phyloP scores from a whole-genome alignment of 37 sponge, comb jelly and placozoan genomes.

The Lycopodina hypogea region DNA sequence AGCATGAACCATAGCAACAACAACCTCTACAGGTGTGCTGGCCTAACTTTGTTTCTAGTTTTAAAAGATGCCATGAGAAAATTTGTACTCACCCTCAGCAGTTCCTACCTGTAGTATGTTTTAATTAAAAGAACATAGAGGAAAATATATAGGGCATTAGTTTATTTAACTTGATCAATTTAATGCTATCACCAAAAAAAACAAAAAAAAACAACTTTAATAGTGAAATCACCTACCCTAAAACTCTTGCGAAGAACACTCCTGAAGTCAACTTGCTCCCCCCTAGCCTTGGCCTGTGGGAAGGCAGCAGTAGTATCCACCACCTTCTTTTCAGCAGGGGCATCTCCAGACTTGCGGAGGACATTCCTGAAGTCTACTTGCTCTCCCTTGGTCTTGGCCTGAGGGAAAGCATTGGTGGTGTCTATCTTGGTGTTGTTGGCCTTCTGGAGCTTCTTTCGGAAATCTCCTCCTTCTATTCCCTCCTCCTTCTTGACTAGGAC shows the following conservation, averaged over 20 bases:
- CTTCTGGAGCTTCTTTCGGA: conserved; percentile 37
- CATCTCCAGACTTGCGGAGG: conserved; percentile 29
- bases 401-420: conserved; percentile 48
- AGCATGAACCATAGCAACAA: too few relatives aligned
- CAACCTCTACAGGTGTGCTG: too few relatives aligned
- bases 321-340: conserved; percentile 3
- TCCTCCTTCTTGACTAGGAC: conserved; percentile 34
- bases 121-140: too few relatives aligned
- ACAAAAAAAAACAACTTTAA: too few relatives aligned
- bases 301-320: conserved; percentile 1
- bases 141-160: too few relatives aligned
- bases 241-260: background rate
- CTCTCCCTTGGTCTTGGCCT: conserved; percentile 36
- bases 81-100: too few relatives aligned
- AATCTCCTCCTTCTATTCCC: conserved; percentile 40
- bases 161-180: too few relatives aligned
- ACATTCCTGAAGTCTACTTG: conserved; percentile 70
- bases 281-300: conserved; percentile 30
- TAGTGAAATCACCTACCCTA: too few relatives aligned
- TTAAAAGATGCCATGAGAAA: too few relatives aligned
- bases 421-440: conserved; percentile 32
- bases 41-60: too few relatives aligned
- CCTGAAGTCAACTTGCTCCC: conserved; percentile 52
- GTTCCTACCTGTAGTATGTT: too few relatives aligned
- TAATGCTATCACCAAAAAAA: too few relatives aligned